A percentile compares a stretch with the other conserved stretches of the same genome.
phyloP scores from a whole-genome alignment of 2,797 vertebrate species.

The Lagocephalus sceleratus region DNA sequence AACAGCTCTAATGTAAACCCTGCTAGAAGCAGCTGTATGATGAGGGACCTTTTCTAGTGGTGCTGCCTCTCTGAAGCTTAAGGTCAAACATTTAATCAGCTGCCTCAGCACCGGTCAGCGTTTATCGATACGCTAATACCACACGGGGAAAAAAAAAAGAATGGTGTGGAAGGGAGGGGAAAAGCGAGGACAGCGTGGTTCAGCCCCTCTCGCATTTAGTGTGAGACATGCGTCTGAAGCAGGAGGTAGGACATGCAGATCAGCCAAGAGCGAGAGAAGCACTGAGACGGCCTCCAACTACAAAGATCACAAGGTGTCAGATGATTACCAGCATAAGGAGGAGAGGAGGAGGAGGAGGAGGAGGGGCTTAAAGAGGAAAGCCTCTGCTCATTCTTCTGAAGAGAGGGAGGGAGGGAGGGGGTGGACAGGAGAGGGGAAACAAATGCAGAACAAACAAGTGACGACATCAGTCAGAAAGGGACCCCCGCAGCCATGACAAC shows the following conservation, averaged over 20 bases:
- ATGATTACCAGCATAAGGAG: slow-evolving; percentile 78
- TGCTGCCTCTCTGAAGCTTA: neutral
- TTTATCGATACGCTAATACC: neutral
- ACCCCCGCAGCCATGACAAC: slow-evolving; percentile 12
- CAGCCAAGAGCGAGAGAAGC: slow-evolving; percentile 18
- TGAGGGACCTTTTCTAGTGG: no score
- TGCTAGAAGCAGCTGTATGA: no score
- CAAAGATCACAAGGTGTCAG: slow-evolving; percentile 50
- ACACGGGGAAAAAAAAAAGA: slow-evolving; percentile 4
- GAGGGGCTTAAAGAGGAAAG: slow-evolving; percentile 83
- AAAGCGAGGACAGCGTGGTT: slow-evolving; percentile 34
- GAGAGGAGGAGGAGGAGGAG: slow-evolving; percentile 79
- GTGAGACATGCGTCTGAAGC: neutral
- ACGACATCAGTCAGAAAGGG: slow-evolving; percentile 7
- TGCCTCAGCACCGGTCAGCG: no score
- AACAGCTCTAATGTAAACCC: no score
- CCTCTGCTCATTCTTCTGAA: slow-evolving; percentile 82
- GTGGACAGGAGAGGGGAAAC: slow-evolving; percentile 39
- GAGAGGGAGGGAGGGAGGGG: slow-evolving; percentile 22
- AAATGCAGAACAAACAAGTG: slow-evolving; percentile 24
- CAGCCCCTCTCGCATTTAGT: no score
- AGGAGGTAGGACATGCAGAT: slow-evolving; percentile 28
- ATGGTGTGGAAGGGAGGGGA: slow-evolving; percentile 47
- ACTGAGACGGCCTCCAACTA: slow-evolving; percentile 43
- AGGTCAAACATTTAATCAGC: neutral